phyloP scores from a whole-genome alignment of 2,888 invertebrate genomes.

The Leptodirus hochenwartii region DNA sequence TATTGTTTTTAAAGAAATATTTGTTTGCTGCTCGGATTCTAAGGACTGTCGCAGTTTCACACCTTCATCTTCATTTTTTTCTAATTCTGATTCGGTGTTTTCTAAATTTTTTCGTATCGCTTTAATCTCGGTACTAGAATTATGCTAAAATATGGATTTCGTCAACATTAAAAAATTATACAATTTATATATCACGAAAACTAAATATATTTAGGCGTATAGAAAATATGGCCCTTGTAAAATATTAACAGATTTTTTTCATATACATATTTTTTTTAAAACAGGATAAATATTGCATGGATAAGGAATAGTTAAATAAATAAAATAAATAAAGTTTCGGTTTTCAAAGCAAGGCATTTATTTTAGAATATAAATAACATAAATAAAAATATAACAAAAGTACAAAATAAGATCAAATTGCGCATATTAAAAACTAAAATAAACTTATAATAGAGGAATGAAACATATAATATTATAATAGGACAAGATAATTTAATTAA shows the following conservation, averaged over 20 bases:
- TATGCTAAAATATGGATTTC: constrained; percentile 16
- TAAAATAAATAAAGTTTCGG: constrained; percentile 7
- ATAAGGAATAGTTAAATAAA: constrained; percentile 7
- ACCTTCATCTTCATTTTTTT: constrained; percentile 31
- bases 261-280: no score
- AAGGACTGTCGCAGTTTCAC: constrained; percentile 30
- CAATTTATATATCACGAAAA: constrained; percentile 5
- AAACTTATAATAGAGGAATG: not conserved
- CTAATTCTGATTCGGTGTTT: constrained; percentile 28
- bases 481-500: not conserved
- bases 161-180: constrained; percentile 8
- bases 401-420: not conserved
- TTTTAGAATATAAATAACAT: not conserved
- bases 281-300: no score
- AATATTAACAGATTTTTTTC: no score
- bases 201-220: constrained; percentile 8
- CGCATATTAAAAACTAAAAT: not conserved
- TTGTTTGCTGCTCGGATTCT: constrained; percentile 35
- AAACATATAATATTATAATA: constrained; percentile 3
- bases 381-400: not conserved
- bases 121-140: constrained; percentile 23
- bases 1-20: constrained; percentile 30
- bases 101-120: constrained; percentile 25
- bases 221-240: constrained; percentile 10
- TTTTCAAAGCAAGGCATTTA: constrained; percentile 2